These are phyloP conservation scores for Cliona cf. orientalis DNA, from an alignment of 37 sponge, comb jelly and placozoan species.

Conservation along the genomic window DNA sequence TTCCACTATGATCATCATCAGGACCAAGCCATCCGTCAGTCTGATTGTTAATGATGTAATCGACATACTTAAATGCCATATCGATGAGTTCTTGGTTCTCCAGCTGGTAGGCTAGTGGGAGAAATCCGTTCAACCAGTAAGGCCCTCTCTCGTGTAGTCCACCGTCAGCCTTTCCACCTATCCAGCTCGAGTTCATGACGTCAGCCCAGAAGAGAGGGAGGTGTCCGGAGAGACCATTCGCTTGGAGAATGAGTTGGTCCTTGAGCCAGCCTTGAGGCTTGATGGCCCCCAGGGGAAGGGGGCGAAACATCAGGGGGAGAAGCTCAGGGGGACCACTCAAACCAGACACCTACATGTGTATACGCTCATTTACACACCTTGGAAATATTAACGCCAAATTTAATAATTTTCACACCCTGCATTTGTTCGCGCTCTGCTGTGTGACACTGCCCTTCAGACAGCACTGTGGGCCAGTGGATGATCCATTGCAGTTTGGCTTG, in stretches of 20 bases:
- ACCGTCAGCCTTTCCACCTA: slow-evolving; percentile 67
- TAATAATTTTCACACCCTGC: slow-evolving; percentile 42
- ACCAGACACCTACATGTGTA: slow-evolving; percentile 72
- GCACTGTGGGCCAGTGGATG: slow-evolving; percentile 10
- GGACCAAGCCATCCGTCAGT: slow-evolving; percentile 73
- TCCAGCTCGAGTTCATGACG: slow-evolving; percentile 76
- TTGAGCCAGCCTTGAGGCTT: slow-evolving; percentile 73
- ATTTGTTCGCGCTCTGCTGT: slow-evolving; percentile 33
- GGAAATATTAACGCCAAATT: too few species aligned
- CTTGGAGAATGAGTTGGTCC: slow-evolving; percentile 62
- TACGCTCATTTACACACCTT: too few species aligned
- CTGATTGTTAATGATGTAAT: slow-evolving; percentile 72
- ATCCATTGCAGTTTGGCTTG: slow-evolving; percentile 41
- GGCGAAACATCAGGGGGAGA: slow-evolving; percentile 39
- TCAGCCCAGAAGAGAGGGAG: slow-evolving; percentile 78
- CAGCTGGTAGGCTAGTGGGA: slow-evolving; percentile 79
- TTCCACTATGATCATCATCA: slow-evolving; percentile 60
- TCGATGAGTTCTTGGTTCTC: slow-evolving; percentile 29
- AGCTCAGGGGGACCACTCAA: slow-evolving; percentile 29
- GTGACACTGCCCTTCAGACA: slow-evolving; percentile 53
- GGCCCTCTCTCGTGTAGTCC: slow-evolving; percentile 82
- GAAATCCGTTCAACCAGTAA: slow-evolving; percentile 86
- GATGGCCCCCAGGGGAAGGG: slow-evolving; percentile 58
- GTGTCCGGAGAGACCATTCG: slow-evolving; percentile 72
- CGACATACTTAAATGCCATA: slow-evolving; percentile 45